These are phyloP conservation scores for Bombus fervidus DNA, from an alignment of 1,140 invertebrate species.

Conservation along the genomic window DNA sequence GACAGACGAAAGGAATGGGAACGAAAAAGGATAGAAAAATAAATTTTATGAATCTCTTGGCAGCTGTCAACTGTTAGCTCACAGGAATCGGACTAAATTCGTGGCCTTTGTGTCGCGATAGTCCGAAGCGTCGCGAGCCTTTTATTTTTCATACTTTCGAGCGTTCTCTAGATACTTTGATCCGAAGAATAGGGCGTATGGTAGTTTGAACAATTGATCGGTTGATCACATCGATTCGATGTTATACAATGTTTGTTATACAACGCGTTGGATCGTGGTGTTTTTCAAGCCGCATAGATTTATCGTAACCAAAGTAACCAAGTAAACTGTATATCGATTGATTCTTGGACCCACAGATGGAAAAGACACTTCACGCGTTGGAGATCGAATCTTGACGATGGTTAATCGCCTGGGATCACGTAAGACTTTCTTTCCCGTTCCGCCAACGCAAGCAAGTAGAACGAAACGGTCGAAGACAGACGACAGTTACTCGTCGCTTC, in stretches of 20 bases:
- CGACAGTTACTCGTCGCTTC: background rate
- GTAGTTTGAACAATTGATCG: background rate
- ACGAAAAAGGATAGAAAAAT: background rate
- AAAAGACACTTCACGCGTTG: background rate
- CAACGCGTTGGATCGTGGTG: background rate
- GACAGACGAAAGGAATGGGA: background rate
- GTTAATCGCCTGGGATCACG: background rate
- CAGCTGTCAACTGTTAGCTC: background rate
- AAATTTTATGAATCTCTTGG: background rate
- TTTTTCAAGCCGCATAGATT: slow-evolving; percentile 7
- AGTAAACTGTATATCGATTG: slow-evolving; percentile 19
- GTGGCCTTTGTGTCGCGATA: slow-evolving; percentile 36
- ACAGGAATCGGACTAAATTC: slow-evolving; percentile 47
- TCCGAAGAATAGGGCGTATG: background rate
- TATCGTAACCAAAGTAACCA: slow-evolving; percentile 29
- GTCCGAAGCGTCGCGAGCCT: background rate
- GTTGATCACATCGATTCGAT: background rate
- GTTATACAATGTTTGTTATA: background rate
- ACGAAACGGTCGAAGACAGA: too few relatives aligned
- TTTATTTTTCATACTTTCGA: background rate
- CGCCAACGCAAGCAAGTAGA: background rate
- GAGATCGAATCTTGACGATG: background rate
- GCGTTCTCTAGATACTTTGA: background rate
- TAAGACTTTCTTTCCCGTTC: background rate
- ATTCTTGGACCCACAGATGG: background rate